Evolutionary conservation across 2,888 invertebrate species (phyloP), one percentile per base, ranked within the genome.

Genomic region (Cheilosia grossa): DNA sequence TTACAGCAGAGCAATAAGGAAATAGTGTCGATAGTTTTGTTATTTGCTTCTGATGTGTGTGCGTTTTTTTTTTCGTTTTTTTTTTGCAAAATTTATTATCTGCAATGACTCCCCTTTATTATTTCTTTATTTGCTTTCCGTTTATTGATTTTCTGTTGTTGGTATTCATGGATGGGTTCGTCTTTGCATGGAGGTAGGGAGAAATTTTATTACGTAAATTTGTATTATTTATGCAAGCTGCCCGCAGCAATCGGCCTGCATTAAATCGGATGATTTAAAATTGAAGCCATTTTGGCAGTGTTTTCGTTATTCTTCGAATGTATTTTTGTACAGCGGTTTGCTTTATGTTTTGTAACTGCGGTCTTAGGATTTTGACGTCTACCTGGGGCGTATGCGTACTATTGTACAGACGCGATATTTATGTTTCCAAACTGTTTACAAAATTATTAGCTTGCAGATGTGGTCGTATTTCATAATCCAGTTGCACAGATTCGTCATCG

Each of bases 1-100:
- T 82, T 82, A 63, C 67, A 56, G 37, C 67, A 56, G 51, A 67
- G 82, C 56, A 82, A 82, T 78, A 73, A 82, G 82, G 78, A 82
- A 82, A 63, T 82, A 56, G 54, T 73, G 53, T 67, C 47, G 70
- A 72, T 72, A 78, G 27, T 51, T 58, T 70, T 70, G 64, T 53
- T 77, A 37, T 82, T 82, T 59, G 56, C 72, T 56, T 78, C 21
- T 54, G 30, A 67, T 74, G 54, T 40, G 37, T 37, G 37, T 42
- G n/a, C 15, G 42, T 58, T 6, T 33, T 63, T 54, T 63, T 58
- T 64, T 24, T 21, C 2, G n/a, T 21, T 24, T 24, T 24, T 24
- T 19, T 10, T n/a, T 53, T 51, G 44, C 37, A 51, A 53, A 19
- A 40, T 49, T 19, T 58, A 40, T 66, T 64, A 33, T 54, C 73